Conservation (phyloP, 2,888 invertebrate genomes). For the Oegoconia quadripuncta region DNA sequence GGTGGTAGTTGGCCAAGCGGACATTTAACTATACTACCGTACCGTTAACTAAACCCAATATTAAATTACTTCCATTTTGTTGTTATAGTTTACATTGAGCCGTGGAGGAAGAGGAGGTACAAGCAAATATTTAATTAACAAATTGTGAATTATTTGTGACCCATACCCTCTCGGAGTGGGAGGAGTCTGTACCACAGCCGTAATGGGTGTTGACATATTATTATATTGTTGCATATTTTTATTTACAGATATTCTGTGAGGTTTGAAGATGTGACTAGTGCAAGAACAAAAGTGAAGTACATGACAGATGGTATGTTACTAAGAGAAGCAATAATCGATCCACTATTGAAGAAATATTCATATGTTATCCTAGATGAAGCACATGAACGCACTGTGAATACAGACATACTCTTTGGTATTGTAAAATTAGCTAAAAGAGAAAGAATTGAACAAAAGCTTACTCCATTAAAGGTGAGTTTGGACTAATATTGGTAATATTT, state of each 20-base stretch:
- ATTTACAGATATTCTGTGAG: slow-evolving; percentile 86
- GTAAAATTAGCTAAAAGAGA: slow-evolving; percentile 91
- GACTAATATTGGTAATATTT: too few relatives aligned
- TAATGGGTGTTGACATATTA: too few relatives aligned
- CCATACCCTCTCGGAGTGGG: too few relatives aligned
- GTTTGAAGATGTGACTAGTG: slow-evolving; percentile 93
- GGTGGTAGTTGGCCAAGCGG: too few relatives aligned
- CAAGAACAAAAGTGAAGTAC: slow-evolving; percentile 91
- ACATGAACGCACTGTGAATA: slow-evolving; percentile 96
- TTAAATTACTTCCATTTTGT: too few relatives aligned
- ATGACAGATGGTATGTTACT: slow-evolving; percentile 97
- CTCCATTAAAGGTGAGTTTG: slow-evolving; percentile 81
- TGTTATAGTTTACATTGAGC: too few relatives aligned
- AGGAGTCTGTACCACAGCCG: too few relatives aligned
- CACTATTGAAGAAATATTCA: slow-evolving; percentile 86
- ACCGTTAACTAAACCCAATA: too few relatives aligned
- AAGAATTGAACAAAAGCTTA: slow-evolving; percentile 79
- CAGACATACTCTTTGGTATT: slow-evolving; percentile 95
- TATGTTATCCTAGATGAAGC: slow-evolving; percentile 95
- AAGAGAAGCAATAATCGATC: slow-evolving; percentile 92
- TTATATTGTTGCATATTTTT: not conserved
- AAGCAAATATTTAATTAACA: too few relatives aligned
- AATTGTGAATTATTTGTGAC: too few relatives aligned
- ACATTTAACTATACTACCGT: too few relatives aligned
- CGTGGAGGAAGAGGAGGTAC: too few relatives aligned